A percentile compares a stretch with the other conserved stretches of the same genome.
phyloP scores from a whole-genome alignment of 2,797 vertebrate genomes.

The Malacoctenus gilli region DNA sequence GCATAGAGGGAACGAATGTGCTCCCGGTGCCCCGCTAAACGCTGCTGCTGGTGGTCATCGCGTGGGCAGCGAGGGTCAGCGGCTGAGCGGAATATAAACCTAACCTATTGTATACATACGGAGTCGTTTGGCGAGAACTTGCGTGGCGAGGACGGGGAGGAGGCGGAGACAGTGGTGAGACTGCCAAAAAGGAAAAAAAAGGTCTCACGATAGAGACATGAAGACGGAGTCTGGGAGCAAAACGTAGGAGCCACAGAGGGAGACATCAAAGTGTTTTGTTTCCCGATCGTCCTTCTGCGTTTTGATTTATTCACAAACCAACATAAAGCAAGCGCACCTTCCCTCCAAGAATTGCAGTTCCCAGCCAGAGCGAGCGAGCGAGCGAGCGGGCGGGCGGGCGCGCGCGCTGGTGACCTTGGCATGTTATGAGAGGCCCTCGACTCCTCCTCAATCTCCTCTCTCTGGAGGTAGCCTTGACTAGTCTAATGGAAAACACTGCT shows the following conservation, averaged over 20 bases:
- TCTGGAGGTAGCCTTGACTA: constrained; percentile 41
- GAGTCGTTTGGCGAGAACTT: too few relatives aligned
- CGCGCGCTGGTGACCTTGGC: constrained; percentile 53
- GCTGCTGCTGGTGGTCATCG: constrained; percentile 24
- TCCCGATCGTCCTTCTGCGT: constrained; percentile 27
- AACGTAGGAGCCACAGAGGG: background rate
- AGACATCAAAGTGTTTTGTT: constrained; percentile 29
- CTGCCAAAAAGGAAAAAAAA: background rate
- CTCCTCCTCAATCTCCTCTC: constrained; percentile 45
- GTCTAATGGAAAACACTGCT: constrained; percentile 35
- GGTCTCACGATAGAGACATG: constrained; percentile 1
- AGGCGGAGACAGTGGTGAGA: constrained; percentile 3
- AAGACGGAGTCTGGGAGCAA: constrained; percentile 10
- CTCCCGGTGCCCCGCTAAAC: constrained; percentile 38
- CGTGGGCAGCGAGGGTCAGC: constrained; percentile 42
- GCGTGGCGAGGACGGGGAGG: constrained; percentile 2
- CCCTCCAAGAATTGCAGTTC: constrained; percentile 39
- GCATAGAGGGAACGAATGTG: constrained; percentile 25
- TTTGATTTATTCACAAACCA: constrained; percentile 51
- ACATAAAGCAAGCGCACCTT: constrained; percentile 46
- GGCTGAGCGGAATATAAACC: constrained; percentile 11
- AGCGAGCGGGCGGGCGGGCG: constrained; percentile 20
- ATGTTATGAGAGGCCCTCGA: constrained; percentile 45
- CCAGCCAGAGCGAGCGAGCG: constrained; percentile 10
- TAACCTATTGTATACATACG: background rate